Conservation (phyloP, 2,797 vertebrate species). For the Enteromius thamalakanensis region DNA sequence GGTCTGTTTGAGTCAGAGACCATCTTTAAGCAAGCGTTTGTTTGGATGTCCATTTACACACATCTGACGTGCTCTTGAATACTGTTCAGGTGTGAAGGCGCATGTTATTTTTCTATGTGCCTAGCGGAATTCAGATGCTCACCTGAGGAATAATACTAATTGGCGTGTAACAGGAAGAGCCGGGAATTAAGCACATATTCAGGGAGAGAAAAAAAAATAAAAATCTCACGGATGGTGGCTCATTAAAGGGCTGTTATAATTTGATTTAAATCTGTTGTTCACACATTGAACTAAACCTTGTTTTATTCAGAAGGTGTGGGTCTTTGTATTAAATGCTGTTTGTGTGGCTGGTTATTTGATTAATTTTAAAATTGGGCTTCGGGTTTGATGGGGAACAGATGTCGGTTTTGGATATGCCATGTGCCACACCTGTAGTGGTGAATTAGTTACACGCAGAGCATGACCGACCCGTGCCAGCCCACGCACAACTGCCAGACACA, state of each 20-base stretch:
- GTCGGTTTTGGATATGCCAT: conserved; percentile 35
- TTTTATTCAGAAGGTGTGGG: conserved; percentile 6
- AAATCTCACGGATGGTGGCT: neutral
- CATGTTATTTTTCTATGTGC: conserved; percentile 59
- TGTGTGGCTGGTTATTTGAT: conserved; percentile 13
- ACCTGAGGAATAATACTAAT: conserved; percentile 74
- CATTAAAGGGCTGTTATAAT: conserved; percentile 19
- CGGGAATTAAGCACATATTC: neutral
- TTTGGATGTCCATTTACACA: conserved; percentile 32
- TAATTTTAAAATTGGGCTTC: neutral
- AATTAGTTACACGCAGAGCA: conserved; percentile 44
- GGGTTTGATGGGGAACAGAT: conserved; percentile 51
- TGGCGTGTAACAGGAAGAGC: conserved; percentile 43
- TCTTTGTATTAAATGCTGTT: neutral
- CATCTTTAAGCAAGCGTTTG: conserved; percentile 3
- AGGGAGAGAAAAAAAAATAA: neutral
- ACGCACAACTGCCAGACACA: conserved; percentile 8
- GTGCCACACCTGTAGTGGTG: conserved; percentile 50
- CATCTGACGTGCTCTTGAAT: conserved; percentile 52
- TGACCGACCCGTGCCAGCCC: conserved; percentile 11
- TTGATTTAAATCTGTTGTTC: conserved; percentile 12
- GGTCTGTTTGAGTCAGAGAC: neutral
- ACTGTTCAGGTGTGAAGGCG: conserved; percentile 63
- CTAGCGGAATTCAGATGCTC: conserved; percentile 54
- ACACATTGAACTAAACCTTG: neutral